Percentiles rank a stretch among this genome's conserved stretches.
phyloP scores from a whole-genome alignment of 2,113 vertebrate genomes.

The Heterotilapia buettikoferi region DNA sequence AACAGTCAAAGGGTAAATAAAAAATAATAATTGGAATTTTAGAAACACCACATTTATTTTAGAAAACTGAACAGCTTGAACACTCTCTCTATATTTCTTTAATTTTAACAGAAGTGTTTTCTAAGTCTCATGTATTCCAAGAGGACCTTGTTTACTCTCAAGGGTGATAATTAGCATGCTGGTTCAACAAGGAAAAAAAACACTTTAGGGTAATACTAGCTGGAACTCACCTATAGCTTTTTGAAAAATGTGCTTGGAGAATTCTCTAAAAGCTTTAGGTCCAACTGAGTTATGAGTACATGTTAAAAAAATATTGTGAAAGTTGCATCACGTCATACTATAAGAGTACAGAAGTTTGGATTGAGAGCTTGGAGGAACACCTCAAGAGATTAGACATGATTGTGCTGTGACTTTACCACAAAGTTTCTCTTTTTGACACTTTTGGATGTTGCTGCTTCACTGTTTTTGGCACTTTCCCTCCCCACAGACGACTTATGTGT shows the following conservation, averaged over 20 bases:
- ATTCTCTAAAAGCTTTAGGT: not conserved
- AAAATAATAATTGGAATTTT: not conserved
- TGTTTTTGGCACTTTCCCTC: not conserved
- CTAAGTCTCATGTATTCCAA: not conserved
- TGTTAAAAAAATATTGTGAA: not conserved
- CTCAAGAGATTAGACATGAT: not conserved
- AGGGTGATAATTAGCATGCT: not conserved
- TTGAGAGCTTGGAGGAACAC: not conserved
- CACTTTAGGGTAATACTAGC: not conserved
- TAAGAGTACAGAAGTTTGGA: not conserved
- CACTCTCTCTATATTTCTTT: not conserved
- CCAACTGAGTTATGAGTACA: not conserved
- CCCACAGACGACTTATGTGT: not conserved
- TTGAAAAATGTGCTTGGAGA: not conserved
- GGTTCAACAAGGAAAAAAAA: not conserved
- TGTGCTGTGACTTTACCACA: not conserved
- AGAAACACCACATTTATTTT: not conserved
- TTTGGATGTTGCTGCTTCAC: not conserved
- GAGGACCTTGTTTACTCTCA: not conserved
- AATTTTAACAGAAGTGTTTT: not conserved
- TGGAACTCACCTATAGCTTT: not conserved
- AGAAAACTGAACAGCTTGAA: not conserved
- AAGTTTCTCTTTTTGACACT: slow-evolving; percentile 3
- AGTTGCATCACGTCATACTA: not conserved
- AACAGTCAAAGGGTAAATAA: not conserved